Conservation (phyloP, 2,797 vertebrate genomes). For the Harpagifer antarcticus region DNA sequence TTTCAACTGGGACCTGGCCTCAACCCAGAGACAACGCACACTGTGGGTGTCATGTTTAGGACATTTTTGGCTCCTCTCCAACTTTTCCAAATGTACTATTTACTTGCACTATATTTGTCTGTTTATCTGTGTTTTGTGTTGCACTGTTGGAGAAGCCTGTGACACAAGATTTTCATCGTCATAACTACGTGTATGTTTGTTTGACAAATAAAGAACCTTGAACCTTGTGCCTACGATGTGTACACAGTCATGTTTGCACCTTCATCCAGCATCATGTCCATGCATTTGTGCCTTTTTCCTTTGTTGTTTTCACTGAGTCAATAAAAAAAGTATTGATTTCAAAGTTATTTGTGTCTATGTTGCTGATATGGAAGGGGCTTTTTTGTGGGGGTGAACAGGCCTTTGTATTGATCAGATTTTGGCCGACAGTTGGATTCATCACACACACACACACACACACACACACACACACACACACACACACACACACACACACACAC, state of each 20-base stretch:
- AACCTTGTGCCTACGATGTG: neutral
- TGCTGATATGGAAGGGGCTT: constrained; percentile 14
- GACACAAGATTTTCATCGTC: too few species aligned
- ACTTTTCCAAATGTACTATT: too few species aligned
- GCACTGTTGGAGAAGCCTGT: too few species aligned
- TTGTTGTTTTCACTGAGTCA: neutral
- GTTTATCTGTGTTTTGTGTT: too few species aligned
- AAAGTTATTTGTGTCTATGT: constrained; percentile 5
- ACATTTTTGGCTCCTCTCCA: too few species aligned
- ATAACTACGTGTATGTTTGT: too few species aligned
- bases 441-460: too few species aligned
- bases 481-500: too few species aligned
- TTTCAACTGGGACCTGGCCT: constrained; percentile 27
- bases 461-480: too few species aligned
- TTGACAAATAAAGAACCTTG: too few species aligned
- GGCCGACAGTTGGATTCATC: constrained; percentile 30
- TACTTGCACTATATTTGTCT: too few species aligned
- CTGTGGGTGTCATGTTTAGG: neutral
- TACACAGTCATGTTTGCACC: neutral
- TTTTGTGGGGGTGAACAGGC: constrained; percentile 28
- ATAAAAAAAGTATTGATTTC: constrained; percentile 21
- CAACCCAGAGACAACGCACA: constrained; percentile 4
- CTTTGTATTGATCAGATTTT: constrained; percentile 59
- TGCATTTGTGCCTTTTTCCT: neutral
- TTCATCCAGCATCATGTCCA: neutral